These are phyloP conservation scores for Sminthurides aquaticus DNA, from an alignment of 2,888 invertebrate species.

Conservation along the genomic window DNA sequence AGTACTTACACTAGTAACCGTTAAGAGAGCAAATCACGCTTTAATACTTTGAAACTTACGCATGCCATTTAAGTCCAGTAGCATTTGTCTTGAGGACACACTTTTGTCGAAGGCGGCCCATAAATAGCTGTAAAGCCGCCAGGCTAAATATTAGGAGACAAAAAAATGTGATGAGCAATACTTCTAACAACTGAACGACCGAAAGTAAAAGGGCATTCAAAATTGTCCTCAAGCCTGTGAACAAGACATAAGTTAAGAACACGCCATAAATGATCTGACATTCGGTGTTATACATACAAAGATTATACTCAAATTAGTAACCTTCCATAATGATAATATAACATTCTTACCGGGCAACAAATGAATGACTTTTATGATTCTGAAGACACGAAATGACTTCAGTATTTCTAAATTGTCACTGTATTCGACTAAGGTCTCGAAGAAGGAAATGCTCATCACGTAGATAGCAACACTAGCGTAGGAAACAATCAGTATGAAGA, in stretches of 20 bases:
- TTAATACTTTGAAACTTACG: no score
- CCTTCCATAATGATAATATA: not conserved
- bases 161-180: conserved; percentile 92
- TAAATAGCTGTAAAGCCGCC: conserved; percentile 90
- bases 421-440: not conserved
- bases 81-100: conserved; percentile 57
- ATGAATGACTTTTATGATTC: conserved; percentile 91
- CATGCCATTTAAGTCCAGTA: conserved; percentile 54
- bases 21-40: no score
- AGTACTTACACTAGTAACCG: no score
- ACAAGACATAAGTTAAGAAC: not conserved
- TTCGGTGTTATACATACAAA: not conserved
- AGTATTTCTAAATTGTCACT: no score
- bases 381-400: conserved; percentile 79
- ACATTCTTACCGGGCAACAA: conserved; percentile 77
- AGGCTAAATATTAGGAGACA: conserved; percentile 94
- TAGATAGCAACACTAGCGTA: conserved; percentile 82
- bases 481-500: conserved; percentile 74
- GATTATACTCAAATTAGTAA: no score
- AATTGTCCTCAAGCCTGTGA: conserved; percentile 83
- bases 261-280: not conserved
- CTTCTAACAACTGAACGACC: conserved; percentile 89
- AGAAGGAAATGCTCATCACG: conserved; percentile 62
- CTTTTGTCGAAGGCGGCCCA: conserved; percentile 89
- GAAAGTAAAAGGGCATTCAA: conserved; percentile 90